phyloP scores from a whole-genome alignment of 2,113 vertebrate species.

The Larimichthys polyactis region DNA sequence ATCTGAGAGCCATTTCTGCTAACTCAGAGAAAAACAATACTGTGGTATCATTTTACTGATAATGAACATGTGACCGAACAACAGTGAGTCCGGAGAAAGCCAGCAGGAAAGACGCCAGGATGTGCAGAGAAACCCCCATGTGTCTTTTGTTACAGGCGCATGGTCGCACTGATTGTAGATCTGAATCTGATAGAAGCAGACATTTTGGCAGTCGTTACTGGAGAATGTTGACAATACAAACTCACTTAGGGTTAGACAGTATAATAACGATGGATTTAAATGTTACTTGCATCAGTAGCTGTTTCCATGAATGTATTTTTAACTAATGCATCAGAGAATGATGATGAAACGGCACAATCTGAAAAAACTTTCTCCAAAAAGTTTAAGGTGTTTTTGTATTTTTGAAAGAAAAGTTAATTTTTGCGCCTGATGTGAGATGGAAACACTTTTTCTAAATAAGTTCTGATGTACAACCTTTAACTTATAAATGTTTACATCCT shows the following conservation, averaged over 20 bases:
- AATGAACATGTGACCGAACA: constrained; percentile 39
- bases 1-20: constrained; percentile 18
- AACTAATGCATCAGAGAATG: no score
- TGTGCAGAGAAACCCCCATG: not conserved
- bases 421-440: no score
- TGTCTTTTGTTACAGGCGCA: constrained; percentile 9
- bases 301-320: no score
- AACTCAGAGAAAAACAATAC: constrained; percentile 48
- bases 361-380: no score
- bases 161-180: not conserved
- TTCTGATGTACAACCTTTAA: no score
- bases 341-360: no score
- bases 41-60: constrained; percentile 41
- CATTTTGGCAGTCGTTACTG: not conserved
- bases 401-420: no score
- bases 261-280: not conserved
- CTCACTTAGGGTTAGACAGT: not conserved
- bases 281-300: not conserved
- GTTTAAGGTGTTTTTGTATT: no score
- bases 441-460: no score
- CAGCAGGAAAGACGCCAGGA: constrained; percentile 16
- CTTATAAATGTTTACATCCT: no score
- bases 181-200: not conserved
- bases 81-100: not conserved
- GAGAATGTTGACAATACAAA: not conserved